Conservation (phyloP, 2,797 vertebrate genomes). For the Brotogeris chrysoptera region DNA sequence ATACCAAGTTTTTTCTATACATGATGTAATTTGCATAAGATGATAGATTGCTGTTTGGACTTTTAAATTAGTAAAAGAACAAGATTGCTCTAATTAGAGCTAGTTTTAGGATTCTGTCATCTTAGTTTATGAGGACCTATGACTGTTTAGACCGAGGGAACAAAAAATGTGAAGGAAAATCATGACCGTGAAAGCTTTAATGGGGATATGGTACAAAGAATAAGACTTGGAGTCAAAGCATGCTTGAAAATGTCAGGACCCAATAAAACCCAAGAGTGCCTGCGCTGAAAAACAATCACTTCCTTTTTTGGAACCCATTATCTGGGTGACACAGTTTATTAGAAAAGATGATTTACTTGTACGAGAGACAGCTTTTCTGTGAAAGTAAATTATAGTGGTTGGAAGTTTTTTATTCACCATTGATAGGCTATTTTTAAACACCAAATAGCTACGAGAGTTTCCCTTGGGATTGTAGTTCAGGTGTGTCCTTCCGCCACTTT, state of each 20-base stretch:
- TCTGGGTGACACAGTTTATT: background rate
- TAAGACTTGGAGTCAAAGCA: background rate
- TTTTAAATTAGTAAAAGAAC: background rate
- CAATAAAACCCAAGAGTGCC: background rate
- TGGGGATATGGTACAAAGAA: background rate
- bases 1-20: background rate
- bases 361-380: background rate
- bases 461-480: background rate
- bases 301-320: background rate
- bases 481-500: background rate
- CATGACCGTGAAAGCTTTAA: background rate
- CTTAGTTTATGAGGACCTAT: background rate
- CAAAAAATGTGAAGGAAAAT: conserved; percentile 6
- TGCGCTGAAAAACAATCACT: background rate
- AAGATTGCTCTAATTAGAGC: background rate
- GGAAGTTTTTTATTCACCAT: background rate
- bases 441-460: background rate
- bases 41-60: background rate
- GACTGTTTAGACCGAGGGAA: background rate
- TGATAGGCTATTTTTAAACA: background rate
- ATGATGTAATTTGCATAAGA: background rate
- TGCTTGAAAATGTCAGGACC: background rate
- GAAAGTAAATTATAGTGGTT: background rate
- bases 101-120: background rate
- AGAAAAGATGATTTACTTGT: background rate